Percentiles rank a stretch among this genome's conserved stretches.
phyloP scores from a whole-genome alignment of 2,797 vertebrate genomes.

The Myripristis jacobus region DNA sequence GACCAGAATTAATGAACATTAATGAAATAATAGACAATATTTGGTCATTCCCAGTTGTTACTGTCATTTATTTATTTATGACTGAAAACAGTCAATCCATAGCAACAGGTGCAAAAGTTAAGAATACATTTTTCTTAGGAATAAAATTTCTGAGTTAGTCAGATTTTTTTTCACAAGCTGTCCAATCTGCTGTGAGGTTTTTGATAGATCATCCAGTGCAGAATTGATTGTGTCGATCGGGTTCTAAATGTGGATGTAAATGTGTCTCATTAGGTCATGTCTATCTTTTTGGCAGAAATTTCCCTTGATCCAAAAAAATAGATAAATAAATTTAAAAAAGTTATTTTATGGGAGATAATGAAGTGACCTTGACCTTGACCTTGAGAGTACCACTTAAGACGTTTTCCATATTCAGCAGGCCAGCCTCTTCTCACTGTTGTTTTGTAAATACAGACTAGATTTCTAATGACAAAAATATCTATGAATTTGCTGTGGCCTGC shows the following conservation, averaged over 20 bases:
- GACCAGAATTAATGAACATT: neutral
- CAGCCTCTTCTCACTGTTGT: neutral
- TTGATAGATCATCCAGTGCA: no score
- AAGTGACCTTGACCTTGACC: no score
- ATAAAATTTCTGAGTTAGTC: no score
- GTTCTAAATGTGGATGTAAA: no score
- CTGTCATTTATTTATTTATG: neutral
- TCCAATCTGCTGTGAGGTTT: neutral
- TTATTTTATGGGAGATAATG: no score
- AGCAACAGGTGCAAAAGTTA: neutral
- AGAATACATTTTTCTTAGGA: no score
- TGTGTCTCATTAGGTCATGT: no score
- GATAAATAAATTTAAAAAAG: no score
- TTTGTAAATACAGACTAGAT: neutral
- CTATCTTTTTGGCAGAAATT: no score
- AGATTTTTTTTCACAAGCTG: no score
- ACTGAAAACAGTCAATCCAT: neutral
- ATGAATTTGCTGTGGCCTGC: neutral
- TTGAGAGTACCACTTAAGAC: neutral
- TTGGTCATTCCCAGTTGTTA: neutral
- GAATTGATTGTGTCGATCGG: no score
- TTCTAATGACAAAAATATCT: neutral
- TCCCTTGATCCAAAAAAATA: no score
- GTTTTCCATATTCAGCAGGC: neutral
- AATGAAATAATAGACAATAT: neutral